These are phyloP conservation scores for Autographa pulchrina DNA, from an alignment of 2,888 invertebrate genomes.

Conservation along the genomic window DNA sequence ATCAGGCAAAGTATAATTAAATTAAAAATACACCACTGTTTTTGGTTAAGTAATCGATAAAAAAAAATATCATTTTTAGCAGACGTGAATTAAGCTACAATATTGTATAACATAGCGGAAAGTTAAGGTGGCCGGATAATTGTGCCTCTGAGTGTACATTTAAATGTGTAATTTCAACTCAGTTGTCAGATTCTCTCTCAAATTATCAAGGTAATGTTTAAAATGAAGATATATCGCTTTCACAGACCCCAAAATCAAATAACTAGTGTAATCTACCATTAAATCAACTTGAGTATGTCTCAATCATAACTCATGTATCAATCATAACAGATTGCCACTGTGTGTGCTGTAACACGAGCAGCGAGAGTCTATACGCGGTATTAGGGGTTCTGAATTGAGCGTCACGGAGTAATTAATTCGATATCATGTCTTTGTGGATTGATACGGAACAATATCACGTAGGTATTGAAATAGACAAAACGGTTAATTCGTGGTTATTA, in stretches of 20 bases:
- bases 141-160: no score
- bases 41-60: no score
- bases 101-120: no score
- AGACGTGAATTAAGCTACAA: no score
- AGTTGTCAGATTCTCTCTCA: no score
- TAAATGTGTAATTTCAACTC: no score
- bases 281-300: neutral
- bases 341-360: slow-evolving; percentile 5
- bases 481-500: neutral
- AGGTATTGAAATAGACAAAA: neutral
- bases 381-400: slow-evolving; percentile 25
- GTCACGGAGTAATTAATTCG: slow-evolving; percentile 39
- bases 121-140: no score
- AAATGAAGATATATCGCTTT: neutral
- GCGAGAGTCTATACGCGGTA: slow-evolving; percentile 21
- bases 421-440: slow-evolving; percentile 22
- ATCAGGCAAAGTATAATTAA: no score
- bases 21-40: no score
- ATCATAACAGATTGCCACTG: slow-evolving; percentile 31
- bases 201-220: no score
- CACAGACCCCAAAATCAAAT: neutral
- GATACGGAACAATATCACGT: neutral
- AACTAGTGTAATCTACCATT: neutral
- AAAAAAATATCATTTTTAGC: no score
- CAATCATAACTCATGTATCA: slow-evolving; percentile 27